Percentiles rank a stretch among this genome's conserved stretches.
Evolutionary conservation across 2,888 invertebrate species (phyloP).

Genomic region (Mesorhabditis sp.): DNA sequence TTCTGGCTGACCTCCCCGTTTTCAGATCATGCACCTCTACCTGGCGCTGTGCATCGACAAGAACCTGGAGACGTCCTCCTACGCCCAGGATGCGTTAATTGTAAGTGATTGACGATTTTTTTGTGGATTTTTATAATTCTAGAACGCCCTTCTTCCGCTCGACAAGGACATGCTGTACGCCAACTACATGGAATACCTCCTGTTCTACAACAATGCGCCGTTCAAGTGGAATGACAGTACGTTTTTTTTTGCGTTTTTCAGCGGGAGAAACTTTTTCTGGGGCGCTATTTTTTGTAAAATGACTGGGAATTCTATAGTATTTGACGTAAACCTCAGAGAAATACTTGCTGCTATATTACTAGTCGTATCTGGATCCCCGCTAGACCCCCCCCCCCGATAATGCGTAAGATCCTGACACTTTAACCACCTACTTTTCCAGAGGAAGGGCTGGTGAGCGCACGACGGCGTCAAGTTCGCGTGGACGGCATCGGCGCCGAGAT

Average conservation of each 20-base stretch:
- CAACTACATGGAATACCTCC: background rate
- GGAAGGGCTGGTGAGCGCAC: background rate
- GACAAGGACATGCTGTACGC: background rate
- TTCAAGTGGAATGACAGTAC: background rate
- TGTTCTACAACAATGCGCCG: background rate
- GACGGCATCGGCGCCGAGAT: background rate
- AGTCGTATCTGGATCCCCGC: too few species aligned
- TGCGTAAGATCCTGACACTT: too few species aligned
- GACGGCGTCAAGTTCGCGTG: background rate
- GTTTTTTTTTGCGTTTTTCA: too few species aligned
- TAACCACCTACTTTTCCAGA: background rate
- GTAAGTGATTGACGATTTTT: too few species aligned
- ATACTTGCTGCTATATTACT: too few species aligned
- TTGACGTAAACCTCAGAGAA: too few species aligned
- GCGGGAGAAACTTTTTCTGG: too few species aligned
- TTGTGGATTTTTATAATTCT: background rate
- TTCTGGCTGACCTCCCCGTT: background rate
- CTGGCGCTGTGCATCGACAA: background rate
- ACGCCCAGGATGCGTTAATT: background rate
- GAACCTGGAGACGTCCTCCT: background rate
- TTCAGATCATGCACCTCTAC: slow-evolving; percentile 1
- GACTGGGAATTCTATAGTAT: too few species aligned
- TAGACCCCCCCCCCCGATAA: too few species aligned
- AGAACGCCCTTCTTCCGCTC: background rate
- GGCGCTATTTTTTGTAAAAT: too few species aligned